Conservation (phyloP, 2,113 vertebrate species). For the Synchiropus splendidus region DNA sequence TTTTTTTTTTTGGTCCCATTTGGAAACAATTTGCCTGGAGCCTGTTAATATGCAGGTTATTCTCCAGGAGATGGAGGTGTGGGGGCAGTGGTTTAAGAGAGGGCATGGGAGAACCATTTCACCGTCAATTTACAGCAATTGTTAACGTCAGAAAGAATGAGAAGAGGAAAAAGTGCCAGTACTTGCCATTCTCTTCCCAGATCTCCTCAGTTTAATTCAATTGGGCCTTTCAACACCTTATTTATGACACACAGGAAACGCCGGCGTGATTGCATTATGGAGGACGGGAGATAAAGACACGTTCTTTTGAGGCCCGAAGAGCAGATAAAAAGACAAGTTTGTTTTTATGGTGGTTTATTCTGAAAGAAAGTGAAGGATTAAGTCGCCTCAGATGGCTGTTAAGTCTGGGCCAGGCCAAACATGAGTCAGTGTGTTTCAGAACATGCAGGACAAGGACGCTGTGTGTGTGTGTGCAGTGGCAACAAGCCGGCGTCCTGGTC, state of each 20-base stretch:
- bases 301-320: slow-evolving; percentile 66
- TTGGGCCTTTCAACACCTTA: slow-evolving; percentile 70
- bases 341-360: slow-evolving; percentile 59
- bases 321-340: slow-evolving; percentile 57
- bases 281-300: slow-evolving; percentile 50
- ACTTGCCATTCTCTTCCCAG: slow-evolving; percentile 64
- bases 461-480: too few relatives aligned
- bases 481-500: too few relatives aligned
- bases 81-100: slow-evolving; percentile 16
- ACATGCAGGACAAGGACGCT: slow-evolving; percentile 6
- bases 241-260: slow-evolving; percentile 71
- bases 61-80: slow-evolving; percentile 14
- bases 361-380: slow-evolving; percentile 41
- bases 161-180: slow-evolving; percentile 60
- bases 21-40: slow-evolving; percentile 56
- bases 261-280: slow-evolving; percentile 62
- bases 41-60: slow-evolving; percentile 62
- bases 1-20: slow-evolving; percentile 61
- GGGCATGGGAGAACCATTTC: slow-evolving; percentile 53
- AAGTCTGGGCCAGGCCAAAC: slow-evolving; percentile 44
- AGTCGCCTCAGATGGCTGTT: slow-evolving; percentile 34
- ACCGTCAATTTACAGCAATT: slow-evolving; percentile 70
- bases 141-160: slow-evolving; percentile 37
- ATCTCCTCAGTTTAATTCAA: slow-evolving; percentile 73
- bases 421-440: slow-evolving; percentile 25